phyloP scores from a whole-genome alignment of 2,888 invertebrate species.

The Ophioninae sp. region DNA sequence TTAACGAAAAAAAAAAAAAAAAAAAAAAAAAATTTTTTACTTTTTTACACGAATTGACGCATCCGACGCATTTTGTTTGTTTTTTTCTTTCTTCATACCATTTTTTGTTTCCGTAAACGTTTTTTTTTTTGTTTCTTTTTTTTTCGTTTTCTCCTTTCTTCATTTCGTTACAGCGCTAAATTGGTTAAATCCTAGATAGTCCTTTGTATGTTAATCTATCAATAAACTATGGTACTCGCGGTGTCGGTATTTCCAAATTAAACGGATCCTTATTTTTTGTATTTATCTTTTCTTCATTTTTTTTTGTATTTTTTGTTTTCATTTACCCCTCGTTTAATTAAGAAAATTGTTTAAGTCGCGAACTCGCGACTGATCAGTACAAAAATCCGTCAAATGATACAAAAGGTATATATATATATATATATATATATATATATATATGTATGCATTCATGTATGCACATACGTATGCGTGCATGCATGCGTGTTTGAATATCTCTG shows the following conservation, averaged over 20 bases:
- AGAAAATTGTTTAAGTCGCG: constrained; percentile 14
- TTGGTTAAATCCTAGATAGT: constrained; percentile 77
- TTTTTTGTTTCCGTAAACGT: constrained; percentile 21
- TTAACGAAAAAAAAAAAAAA: background rate
- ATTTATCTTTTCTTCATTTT: constrained; percentile 14
- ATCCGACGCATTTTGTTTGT: constrained; percentile 32
- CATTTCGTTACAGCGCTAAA: constrained; percentile 71
- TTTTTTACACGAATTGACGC: constrained; percentile 50
- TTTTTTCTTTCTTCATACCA: background rate
- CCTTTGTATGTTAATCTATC: constrained; percentile 68
- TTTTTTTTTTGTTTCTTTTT: constrained; percentile 21
- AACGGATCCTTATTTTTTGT: constrained; percentile 43
- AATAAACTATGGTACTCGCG: constrained; percentile 69
- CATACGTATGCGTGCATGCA: background rate
- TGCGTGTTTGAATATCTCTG: too few species aligned
- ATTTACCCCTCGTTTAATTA: constrained; percentile 18
- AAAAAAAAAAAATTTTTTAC: background rate
- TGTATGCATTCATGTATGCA: background rate
- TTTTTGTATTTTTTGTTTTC: constrained; percentile 41
- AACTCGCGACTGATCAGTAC: constrained; percentile 52
- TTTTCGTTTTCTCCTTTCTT: background rate
- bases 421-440: constrained; percentile 4
- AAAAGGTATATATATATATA: constrained; percentile 22
- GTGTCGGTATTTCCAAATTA: constrained; percentile 43
- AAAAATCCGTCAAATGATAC: constrained; percentile 59